Percentiles rank a stretch among this genome's conserved stretches.
These are phyloP conservation scores for Corythoichthys intestinalis DNA, from an alignment of 2,113 vertebrate species.

Conservation along the genomic window DNA sequence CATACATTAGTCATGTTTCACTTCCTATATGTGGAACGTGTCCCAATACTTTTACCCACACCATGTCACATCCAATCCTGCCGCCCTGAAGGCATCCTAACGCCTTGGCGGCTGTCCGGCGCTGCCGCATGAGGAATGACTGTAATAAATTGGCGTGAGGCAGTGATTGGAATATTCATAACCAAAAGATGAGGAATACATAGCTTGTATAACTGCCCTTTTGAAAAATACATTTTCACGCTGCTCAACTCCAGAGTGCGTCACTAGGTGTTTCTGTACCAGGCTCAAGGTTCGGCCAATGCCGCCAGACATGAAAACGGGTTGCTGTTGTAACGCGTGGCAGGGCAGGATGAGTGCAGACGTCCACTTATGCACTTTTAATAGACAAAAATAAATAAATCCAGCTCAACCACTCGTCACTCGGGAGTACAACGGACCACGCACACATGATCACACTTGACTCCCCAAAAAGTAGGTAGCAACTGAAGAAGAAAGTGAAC, in stretches of 20 bases:
- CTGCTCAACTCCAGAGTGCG: background rate
- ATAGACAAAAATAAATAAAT: too few species aligned
- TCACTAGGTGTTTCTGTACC: constrained; percentile 3
- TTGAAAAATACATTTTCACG: constrained; percentile 9
- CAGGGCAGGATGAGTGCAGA: too few species aligned
- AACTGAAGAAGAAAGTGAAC: too few species aligned
- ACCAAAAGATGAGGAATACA: constrained; percentile 25
- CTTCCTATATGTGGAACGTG: background rate
- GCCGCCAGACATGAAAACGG: constrained; percentile 25
- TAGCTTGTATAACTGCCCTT: constrained; percentile 23
- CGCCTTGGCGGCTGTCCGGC: constrained; percentile 17
- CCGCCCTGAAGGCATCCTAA: constrained; percentile 7
- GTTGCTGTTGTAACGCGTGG: constrained; percentile 9
- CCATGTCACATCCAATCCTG: constrained; percentile 1
- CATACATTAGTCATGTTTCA: background rate
- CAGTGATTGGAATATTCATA: constrained; percentile 35
- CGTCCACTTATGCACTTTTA: too few species aligned
- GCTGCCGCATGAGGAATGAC: constrained; percentile 12
- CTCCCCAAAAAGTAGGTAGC: too few species aligned
- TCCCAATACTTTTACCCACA: constrained; percentile 9
- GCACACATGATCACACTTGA: too few species aligned
- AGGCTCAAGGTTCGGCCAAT: background rate
- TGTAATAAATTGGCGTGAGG: constrained; percentile 10
- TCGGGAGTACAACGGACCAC: too few species aligned
- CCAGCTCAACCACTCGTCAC: too few species aligned